A percentile compares a stretch with the other conserved stretches of the same genome.
Conservation (phyloP, 2,888 invertebrate genomes). For the Rhabditoides inermis region DNA sequence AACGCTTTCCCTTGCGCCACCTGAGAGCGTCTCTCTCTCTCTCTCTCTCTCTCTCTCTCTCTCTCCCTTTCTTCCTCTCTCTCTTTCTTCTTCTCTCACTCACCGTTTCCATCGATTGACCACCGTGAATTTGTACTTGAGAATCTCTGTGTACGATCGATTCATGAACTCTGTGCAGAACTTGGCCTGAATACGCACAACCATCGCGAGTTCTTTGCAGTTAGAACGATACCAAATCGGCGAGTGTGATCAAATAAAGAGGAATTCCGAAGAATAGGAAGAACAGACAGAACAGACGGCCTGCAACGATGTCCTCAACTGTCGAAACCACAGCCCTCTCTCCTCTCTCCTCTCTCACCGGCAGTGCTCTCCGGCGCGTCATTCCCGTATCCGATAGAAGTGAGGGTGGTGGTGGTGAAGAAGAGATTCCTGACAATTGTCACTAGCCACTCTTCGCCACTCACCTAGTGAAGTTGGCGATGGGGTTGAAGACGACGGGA, state of each 20-base stretch:
- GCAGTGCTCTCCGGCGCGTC: neutral
- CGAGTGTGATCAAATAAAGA: constrained; percentile 46
- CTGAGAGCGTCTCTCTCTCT: no score
- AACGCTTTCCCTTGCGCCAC: neutral
- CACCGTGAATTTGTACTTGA: constrained; percentile 42
- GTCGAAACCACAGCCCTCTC: neutral
- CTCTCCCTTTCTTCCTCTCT: constrained; percentile 5
- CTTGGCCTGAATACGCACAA: constrained; percentile 39
- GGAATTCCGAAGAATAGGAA: constrained; percentile 49
- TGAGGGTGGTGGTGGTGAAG: constrained; percentile 47
- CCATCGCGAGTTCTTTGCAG: no score
- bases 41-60: no score
- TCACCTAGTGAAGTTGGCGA: neutral
- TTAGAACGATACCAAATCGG: constrained; percentile 48
- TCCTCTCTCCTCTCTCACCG: neutral
- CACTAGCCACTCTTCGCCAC: no score
- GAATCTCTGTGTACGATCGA: constrained; percentile 43
- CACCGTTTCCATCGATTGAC: constrained; percentile 35
- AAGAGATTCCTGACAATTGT: constrained; percentile 43
- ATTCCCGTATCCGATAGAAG: constrained; percentile 33
- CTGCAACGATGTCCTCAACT: constrained; percentile 20
- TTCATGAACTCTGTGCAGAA: constrained; percentile 51
- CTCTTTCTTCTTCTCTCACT: no score
- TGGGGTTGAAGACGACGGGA: constrained; percentile 1
- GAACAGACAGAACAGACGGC: constrained; percentile 44